Percentiles rank a stretch among this genome's conserved stretches.
These are phyloP conservation scores for Prunella fulvescens DNA, from an alignment of 2,113 vertebrate genomes.

Conservation along the genomic window DNA sequence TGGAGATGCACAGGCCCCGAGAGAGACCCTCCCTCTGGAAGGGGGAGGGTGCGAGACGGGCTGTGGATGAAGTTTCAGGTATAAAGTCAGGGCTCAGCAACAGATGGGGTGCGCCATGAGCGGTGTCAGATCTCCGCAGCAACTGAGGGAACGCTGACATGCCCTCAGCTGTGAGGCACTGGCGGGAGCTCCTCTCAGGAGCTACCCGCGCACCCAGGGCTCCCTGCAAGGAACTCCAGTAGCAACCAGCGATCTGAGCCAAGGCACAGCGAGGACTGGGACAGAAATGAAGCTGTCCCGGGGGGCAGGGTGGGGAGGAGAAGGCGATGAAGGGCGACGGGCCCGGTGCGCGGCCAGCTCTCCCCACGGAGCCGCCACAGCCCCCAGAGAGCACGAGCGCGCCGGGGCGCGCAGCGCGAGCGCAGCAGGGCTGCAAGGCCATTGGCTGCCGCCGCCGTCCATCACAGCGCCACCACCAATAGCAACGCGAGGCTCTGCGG, in stretches of 20 bases:
- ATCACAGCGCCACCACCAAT: neutral
- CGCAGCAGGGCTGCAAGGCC: fast-evolving
- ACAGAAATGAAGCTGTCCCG: fast-evolving
- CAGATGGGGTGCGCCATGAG: neutral
- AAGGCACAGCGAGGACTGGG: neutral
- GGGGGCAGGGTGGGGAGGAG: fast-evolving
- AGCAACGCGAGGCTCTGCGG: fast-evolving
- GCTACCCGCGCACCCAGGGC: neutral
- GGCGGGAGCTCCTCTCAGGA: neutral
- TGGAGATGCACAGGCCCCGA: fast-evolving
- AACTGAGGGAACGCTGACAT: fast-evolving
- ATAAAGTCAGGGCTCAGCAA: neutral
- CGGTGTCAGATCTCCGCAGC: neutral
- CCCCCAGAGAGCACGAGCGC: fast-evolving
- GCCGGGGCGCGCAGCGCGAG: neutral
- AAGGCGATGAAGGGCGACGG: fast-evolving
- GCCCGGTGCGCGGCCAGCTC: fast-evolving
- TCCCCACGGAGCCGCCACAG: neutral
- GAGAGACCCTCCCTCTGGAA: neutral
- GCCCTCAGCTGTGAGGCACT: neutral
- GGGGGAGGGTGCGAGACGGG: fast-evolving
- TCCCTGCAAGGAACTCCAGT: neutral
- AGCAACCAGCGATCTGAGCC: neutral
- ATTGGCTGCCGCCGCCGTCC: conserved; percentile 15
- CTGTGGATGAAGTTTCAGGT: neutral